Evolutionary conservation across 2,113 vertebrate genomes (phyloP).

Genomic region (Cochlearius cochlearius): DNA sequence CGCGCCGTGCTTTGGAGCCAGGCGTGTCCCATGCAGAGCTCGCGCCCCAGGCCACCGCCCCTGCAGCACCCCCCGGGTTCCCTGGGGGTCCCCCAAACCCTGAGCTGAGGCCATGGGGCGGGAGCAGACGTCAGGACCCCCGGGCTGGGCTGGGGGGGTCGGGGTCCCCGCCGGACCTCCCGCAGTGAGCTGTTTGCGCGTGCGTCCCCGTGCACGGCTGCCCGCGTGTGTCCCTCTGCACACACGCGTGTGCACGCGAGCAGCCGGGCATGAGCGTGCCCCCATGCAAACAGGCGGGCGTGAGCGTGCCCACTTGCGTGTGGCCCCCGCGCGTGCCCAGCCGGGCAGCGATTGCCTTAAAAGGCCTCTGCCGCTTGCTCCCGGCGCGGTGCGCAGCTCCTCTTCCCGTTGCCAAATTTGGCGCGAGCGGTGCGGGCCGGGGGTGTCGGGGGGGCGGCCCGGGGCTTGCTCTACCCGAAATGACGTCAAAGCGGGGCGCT

Average conservation of each 20-base stretch:
- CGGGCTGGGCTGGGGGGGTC: no score
- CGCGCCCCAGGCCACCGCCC: no score
- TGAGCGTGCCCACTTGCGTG: neutral
- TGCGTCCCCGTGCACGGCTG: accelerated
- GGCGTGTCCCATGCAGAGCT: no score
- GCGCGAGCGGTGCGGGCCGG: neutral
- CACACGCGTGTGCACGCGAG: neutral
- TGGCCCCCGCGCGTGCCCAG: neutral
- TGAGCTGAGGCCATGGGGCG: no score
- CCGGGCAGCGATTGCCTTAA: slow-evolving; percentile 6
- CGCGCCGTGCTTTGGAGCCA: neutral
- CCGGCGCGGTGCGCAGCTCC: neutral
- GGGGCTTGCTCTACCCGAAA: neutral
- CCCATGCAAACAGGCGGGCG: no score
- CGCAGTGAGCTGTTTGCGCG: accelerated
- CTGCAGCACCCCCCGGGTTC: no score
- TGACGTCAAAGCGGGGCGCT: slow-evolving; percentile 17
- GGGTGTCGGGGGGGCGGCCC: neutral
- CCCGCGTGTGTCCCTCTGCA: accelerated
- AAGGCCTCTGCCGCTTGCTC: neutral
- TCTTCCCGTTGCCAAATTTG: slow-evolving; percentile 53
- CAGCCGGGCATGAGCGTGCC: neutral
- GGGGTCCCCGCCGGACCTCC: neutral
- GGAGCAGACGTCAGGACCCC: neutral
- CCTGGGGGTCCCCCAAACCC: no score